Conservation (phyloP, 2,888 invertebrate species). For the Erebia ligea region DNA sequence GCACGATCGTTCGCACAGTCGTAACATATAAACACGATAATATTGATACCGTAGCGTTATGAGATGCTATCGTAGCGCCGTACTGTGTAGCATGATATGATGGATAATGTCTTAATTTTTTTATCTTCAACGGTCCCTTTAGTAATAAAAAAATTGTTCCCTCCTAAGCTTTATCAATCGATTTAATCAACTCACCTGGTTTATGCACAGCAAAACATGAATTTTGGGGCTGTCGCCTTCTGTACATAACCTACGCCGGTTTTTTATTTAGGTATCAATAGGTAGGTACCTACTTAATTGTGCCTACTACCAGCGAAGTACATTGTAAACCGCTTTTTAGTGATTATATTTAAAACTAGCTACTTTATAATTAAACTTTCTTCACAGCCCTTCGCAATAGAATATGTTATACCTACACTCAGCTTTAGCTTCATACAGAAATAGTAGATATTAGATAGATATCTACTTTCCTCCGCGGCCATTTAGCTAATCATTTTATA, state of each 20-base stretch:
- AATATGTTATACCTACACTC: not conserved
- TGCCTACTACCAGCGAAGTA: too few species aligned
- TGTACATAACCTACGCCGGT: too few species aligned
- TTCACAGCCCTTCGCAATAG: slow-evolving; percentile 3
- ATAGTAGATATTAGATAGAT: too few species aligned
- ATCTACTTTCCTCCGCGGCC: too few species aligned
- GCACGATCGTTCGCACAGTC: too few species aligned
- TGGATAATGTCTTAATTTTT: not conserved
- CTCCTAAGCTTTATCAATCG: not conserved
- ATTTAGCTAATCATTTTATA: not conserved
- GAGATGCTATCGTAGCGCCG: not conserved
- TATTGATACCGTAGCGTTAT: too few species aligned
- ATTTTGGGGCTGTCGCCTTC: slow-evolving; percentile 1
- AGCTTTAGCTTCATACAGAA: slow-evolving; percentile 4
- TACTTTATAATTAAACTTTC: not conserved
- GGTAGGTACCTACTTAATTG: too few species aligned
- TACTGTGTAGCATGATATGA: too few species aligned
- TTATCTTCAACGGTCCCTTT: not conserved
- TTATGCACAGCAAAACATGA: not conserved
- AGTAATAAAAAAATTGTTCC: slow-evolving; percentile 1
- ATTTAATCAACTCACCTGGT: not conserved
- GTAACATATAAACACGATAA: too few species aligned
- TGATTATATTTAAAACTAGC: not conserved
- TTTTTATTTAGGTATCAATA: too few species aligned
- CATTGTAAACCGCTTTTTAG: not conserved